These are phyloP conservation scores for Muscicapa comitata DNA, from an alignment of 2,797 vertebrate species.

Conservation along the genomic window DNA sequence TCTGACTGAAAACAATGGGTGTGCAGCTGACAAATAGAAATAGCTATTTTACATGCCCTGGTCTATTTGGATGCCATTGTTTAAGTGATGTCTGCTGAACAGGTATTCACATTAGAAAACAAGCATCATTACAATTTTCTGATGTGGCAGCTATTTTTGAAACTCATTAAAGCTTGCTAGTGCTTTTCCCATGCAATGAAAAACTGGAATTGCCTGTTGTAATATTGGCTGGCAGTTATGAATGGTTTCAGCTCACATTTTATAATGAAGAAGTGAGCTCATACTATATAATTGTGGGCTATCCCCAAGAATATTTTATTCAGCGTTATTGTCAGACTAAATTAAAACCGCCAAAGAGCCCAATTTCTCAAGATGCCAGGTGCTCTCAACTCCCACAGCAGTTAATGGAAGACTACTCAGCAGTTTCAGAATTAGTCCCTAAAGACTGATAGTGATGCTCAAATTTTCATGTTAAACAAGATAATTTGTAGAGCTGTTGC, in stretches of 20 bases:
- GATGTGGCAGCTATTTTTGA: slow-evolving; percentile 50
- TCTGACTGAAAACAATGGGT: slow-evolving; percentile 71
- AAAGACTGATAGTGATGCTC: not conserved
- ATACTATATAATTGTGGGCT: slow-evolving; percentile 61
- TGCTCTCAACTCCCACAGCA: slow-evolving; percentile 26
- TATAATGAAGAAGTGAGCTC: slow-evolving; percentile 64
- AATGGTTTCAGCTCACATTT: slow-evolving; percentile 61
- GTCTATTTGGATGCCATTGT: slow-evolving; percentile 60
- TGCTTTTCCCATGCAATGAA: slow-evolving; percentile 53
- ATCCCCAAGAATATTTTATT: slow-evolving; percentile 62
- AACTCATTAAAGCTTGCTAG: slow-evolving; percentile 38
- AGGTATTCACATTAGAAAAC: slow-evolving; percentile 62
- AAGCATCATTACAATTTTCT: slow-evolving; percentile 30
- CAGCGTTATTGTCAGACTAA: slow-evolving; percentile 43
- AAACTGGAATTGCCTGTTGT: slow-evolving; percentile 62
- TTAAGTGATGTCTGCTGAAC: slow-evolving; percentile 46
- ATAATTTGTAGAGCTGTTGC: not conserved
- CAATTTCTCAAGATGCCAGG: slow-evolving; percentile 46
- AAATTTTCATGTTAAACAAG: not conserved
- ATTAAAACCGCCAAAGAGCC: slow-evolving; percentile 39
- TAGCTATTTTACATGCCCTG: slow-evolving; percentile 51
- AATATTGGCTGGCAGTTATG: slow-evolving; percentile 51
- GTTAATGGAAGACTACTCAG: slow-evolving; percentile 17
- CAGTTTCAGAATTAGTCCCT: slow-evolving; percentile 25
- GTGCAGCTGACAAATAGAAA: slow-evolving; percentile 63